Evolutionary conservation across 2,797 vertebrate genomes (phyloP).

Genomic region (Hypotaenidia philippensis): DNA sequence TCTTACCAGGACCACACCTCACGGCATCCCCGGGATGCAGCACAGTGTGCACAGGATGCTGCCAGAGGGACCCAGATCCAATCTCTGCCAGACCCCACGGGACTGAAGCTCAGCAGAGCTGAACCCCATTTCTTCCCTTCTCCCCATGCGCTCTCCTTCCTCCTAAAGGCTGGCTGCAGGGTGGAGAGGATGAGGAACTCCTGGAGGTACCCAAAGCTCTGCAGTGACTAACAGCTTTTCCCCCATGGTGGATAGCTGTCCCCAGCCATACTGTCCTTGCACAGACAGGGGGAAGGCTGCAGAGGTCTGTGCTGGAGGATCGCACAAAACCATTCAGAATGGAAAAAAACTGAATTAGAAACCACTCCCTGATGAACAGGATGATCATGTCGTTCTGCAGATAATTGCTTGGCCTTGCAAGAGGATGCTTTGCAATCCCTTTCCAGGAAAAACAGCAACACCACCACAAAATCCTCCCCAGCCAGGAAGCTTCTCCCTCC

Average conservation of each 20-base stretch:
- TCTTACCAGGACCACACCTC: neutral
- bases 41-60: rapidly evolving
- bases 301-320: neutral
- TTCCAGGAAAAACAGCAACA: neutral
- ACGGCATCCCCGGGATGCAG: rapidly evolving
- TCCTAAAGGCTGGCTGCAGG: neutral
- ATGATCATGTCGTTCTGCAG: neutral
- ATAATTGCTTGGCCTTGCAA: neutral
- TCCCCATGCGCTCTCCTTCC: neutral
- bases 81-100: rapidly evolving
- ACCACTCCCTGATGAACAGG: neutral
- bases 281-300: neutral
- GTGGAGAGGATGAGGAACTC: neutral
- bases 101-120: neutral
- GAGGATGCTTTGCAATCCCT: neutral
- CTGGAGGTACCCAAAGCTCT: neutral
- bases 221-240: neutral
- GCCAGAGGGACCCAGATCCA: neutral
- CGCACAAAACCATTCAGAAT: neutral
- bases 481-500: neutral
- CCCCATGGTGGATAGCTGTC: no score
- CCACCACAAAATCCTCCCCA: neutral
- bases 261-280: neutral
- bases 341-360: neutral
- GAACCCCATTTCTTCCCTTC: neutral